phyloP scores from a whole-genome alignment of 2,888 invertebrate species.

The Silvanus unidentatus region DNA sequence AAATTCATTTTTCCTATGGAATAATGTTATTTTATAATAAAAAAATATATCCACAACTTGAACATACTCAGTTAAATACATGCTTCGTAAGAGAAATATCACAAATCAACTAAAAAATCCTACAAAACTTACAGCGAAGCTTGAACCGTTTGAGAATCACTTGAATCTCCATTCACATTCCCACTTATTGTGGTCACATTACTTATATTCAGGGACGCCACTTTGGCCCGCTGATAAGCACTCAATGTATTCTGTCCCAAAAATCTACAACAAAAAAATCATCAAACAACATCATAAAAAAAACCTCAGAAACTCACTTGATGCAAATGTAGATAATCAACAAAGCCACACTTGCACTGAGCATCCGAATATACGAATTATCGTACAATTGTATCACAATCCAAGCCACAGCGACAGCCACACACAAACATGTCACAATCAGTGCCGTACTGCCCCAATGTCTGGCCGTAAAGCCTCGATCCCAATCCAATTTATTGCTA shows the following conservation, averaged over 20 bases:
- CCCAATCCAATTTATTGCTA: constrained; percentile 74
- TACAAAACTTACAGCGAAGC: constrained; percentile 6
- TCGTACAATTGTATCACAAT: constrained; percentile 71
- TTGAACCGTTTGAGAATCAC: constrained; percentile 8
- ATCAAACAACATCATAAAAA: neutral
- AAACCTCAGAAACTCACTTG: constrained; percentile 52
- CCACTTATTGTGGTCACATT: constrained; percentile 53
- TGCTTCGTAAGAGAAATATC: constrained; percentile 10
- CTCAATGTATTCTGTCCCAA: constrained; percentile 81
- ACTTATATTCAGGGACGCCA: constrained; percentile 74
- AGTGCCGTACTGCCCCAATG: constrained; percentile 82
- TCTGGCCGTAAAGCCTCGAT: constrained; percentile 72
- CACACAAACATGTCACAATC: constrained; percentile 72
- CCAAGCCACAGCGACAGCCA: constrained; percentile 73
- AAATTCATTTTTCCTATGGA: too few relatives aligned
- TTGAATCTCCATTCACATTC: constrained; percentile 47
- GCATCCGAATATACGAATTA: constrained; percentile 70
- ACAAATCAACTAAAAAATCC: constrained; percentile 9
- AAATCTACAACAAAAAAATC: too few relatives aligned
- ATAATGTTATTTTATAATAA: too few relatives aligned
- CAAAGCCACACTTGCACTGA: constrained; percentile 75
- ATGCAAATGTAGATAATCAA: constrained; percentile 80
- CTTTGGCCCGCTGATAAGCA: constrained; percentile 87
- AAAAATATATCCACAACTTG: too few relatives aligned
- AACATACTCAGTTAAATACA: constrained; percentile 4